Evolutionary conservation across 2,888 invertebrate genomes (phyloP).

Genomic region (Himalopsyche kuldschensis): DNA sequence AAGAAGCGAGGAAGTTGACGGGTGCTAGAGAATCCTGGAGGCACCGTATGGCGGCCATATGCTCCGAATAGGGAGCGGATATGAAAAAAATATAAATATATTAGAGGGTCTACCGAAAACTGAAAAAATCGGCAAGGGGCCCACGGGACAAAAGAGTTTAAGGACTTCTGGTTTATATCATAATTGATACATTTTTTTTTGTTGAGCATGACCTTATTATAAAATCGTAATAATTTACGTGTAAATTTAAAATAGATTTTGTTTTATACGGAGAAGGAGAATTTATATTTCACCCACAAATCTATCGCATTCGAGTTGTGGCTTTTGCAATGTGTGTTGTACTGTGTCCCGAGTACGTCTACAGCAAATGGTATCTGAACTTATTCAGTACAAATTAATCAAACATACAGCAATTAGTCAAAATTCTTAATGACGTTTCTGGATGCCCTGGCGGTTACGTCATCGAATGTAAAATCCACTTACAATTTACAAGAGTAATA

Average conservation of each 20-base stretch:
- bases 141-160: too few species aligned
- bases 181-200: too few species aligned
- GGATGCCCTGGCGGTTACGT: background rate
- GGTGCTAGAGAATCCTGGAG: too few species aligned
- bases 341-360: background rate
- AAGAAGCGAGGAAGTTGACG: too few species aligned
- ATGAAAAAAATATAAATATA: too few species aligned
- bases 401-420: background rate
- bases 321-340: background rate
- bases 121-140: too few species aligned
- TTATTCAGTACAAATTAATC: background rate
- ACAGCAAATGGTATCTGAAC: background rate
- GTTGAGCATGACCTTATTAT: too few species aligned
- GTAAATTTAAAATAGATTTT: background rate
- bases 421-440: background rate
- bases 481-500: background rate
- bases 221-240: too few species aligned
- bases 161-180: too few species aligned
- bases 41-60: too few species aligned
- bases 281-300: background rate
- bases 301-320: background rate
- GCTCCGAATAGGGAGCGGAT: too few species aligned
- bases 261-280: background rate
- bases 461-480: background rate
- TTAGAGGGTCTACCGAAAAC: too few species aligned